Percentiles rank a stretch among this genome's conserved stretches.
These are phyloP conservation scores for Octopus bimaculoides DNA, from an alignment of 1,140 invertebrate species.

Conservation along the genomic window DNA sequence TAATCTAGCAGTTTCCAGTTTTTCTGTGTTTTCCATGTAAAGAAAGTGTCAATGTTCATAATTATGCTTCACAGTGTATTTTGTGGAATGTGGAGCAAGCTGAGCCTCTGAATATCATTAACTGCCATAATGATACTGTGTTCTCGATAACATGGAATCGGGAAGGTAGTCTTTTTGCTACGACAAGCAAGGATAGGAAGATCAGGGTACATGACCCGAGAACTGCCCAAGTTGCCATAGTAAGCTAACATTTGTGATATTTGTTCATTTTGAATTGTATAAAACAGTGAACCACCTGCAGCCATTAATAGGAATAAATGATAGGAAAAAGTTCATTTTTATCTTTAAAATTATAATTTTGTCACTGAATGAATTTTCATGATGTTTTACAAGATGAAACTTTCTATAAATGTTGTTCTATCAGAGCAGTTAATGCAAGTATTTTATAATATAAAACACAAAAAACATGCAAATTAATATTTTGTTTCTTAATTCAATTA, in stretches of 20 bases:
- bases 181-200: conserved; percentile 91
- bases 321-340: not conserved
- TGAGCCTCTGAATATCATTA: conserved; percentile 80
- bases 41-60: no score
- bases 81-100: conserved; percentile 92
- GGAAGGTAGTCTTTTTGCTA: conserved; percentile 85
- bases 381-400: no score
- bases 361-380: no score
- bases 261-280: no score
- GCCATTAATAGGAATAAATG: not conserved
- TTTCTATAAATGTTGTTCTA: no score
- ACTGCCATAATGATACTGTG: conserved; percentile 86
- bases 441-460: no score
- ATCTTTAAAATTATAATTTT: not conserved
- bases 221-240: conserved; percentile 74
- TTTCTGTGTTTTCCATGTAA: no score
- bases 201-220: conserved; percentile 86
- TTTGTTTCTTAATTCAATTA: no score
- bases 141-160: conserved; percentile 88
- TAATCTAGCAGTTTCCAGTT: no score
- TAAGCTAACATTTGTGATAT: conserved; percentile 51
- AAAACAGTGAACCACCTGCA: no score
- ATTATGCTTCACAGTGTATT: conserved; percentile 41
- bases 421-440: no score
- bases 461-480: no score